These are phyloP conservation scores for Eufriesea mexicana DNA, from an alignment of 1,140 invertebrate species.

Conservation along the genomic window DNA sequence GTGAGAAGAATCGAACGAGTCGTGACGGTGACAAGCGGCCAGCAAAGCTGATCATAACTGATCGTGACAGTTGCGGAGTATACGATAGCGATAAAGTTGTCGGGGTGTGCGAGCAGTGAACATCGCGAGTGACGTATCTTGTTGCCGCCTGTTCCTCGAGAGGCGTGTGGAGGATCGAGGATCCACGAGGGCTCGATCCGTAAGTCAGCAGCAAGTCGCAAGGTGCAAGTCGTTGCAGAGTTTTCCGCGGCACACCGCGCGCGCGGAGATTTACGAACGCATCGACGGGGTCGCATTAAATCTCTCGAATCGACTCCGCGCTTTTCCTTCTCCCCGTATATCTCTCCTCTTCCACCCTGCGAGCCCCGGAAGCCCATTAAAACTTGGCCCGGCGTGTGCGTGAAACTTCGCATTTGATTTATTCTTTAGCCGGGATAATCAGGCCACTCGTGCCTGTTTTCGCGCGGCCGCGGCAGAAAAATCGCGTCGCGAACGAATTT, in stretches of 20 bases:
- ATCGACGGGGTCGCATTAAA: slow-evolving; percentile 1
- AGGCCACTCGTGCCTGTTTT: background rate
- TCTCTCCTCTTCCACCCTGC: background rate
- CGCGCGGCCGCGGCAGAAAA: background rate
- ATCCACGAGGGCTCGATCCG: slow-evolving; percentile 22
- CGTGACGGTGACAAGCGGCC: slow-evolving; percentile 22
- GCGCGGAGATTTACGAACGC: slow-evolving; percentile 30
- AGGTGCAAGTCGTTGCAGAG: slow-evolving; percentile 34
- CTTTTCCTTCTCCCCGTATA: background rate
- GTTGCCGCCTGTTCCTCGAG: background rate
- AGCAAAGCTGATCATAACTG: background rate
- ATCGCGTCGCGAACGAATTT: slow-evolving; percentile 1
- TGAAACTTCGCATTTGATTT: slow-evolving; percentile 26
- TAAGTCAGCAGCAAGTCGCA: slow-evolving; percentile 12
- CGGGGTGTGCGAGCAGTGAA: slow-evolving; percentile 34
- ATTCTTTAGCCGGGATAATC: slow-evolving; percentile 25
- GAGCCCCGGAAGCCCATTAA: slow-evolving; percentile 35
- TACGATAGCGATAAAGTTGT: slow-evolving; percentile 1
- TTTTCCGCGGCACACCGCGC: background rate
- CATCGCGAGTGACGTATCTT: slow-evolving; percentile 33
- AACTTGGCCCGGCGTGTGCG: slow-evolving; percentile 23
- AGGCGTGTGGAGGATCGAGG: slow-evolving; percentile 1
- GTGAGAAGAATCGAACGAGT: background rate
- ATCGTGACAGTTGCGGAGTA: slow-evolving; percentile 21
- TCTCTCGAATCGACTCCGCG: slow-evolving; percentile 26